Percentiles rank a stretch among this genome's conserved stretches.
Evolutionary conservation across 2,113 vertebrate species (phyloP).

Genomic region (Sciurus niger): DNA sequence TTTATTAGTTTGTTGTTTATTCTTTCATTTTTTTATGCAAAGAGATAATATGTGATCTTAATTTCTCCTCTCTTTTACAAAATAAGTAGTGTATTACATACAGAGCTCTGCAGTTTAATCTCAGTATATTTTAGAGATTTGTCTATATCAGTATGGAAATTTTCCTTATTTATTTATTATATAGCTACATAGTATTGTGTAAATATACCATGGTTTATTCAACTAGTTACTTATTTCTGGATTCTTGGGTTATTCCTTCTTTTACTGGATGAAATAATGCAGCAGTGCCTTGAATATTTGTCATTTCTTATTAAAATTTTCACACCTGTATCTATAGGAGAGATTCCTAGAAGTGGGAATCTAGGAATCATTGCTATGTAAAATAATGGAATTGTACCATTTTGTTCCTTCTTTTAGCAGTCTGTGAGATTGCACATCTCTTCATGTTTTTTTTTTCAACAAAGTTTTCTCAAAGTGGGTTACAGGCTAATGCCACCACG

Average conservation of each 20-base stretch:
- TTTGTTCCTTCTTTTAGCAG: neutral
- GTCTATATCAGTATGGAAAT: neutral
- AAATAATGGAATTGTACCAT: neutral
- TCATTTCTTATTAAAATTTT: neutral
- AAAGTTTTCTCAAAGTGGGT: neutral
- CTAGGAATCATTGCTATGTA: neutral
- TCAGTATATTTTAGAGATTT: slow-evolving; percentile 15
- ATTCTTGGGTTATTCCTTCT: neutral
- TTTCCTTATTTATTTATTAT: neutral
- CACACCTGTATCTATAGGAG: neutral
- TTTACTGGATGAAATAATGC: neutral
- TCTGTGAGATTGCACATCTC: slow-evolving; percentile 40
- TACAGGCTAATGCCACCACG: too few relatives aligned
- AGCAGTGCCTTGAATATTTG: slow-evolving; percentile 16
- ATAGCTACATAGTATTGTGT: neutral
- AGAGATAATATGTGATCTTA: slow-evolving; percentile 9
- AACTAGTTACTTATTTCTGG: neutral
- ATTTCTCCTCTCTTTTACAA: neutral
- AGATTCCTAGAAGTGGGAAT: neutral
- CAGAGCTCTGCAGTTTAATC: neutral
- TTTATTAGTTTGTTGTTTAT: slow-evolving; percentile 51
- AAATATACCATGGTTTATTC: too few relatives aligned
- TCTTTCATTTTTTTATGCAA: slow-evolving; percentile 13
- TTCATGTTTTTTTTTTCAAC: neutral
- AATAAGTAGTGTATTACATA: neutral